Evolutionary conservation across 2,113 vertebrate species (phyloP).

Genomic region (Solea solea): DNA sequence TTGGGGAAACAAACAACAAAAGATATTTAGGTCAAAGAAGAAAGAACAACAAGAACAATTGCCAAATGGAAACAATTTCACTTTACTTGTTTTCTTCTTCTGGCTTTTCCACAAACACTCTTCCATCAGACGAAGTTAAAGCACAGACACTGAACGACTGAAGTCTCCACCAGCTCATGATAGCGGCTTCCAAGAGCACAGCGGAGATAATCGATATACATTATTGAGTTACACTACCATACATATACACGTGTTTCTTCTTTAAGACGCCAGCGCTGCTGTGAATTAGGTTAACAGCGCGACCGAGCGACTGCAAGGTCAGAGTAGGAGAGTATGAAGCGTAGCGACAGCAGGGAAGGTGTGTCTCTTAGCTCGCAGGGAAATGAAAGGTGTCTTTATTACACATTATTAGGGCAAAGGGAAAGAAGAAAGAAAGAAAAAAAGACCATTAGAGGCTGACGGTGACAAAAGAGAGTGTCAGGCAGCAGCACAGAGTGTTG

Average conservation of each 20-base stretch:
- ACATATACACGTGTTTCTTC: conserved; percentile 1
- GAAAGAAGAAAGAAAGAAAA: conserved; percentile 10
- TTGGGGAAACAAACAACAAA: no score
- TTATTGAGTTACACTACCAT: conserved; percentile 17
- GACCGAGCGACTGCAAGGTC: conserved; percentile 23
- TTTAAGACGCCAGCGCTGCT: conserved; percentile 14
- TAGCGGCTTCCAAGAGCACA: neutral
- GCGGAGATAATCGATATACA: conserved; percentile 6
- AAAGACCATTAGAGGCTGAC: conserved; percentile 37
- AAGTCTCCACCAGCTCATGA: no score
- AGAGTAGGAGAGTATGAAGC: conserved; percentile 23
- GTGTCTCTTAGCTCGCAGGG: conserved; percentile 32
- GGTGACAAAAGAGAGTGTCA: conserved; percentile 56
- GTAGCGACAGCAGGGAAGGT: conserved; percentile 38
- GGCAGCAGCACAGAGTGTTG: conserved; percentile 6
- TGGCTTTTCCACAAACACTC: no score
- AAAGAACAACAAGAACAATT: no score
- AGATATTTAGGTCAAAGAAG: no score
- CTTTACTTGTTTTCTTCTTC: no score
- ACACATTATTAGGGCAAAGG: conserved; percentile 25
- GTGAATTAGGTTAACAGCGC: conserved; percentile 44
- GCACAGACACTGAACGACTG: no score
- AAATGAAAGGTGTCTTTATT: conserved; percentile 45
- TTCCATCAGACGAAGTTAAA: no score
- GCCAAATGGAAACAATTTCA: no score